Conservation (phyloP, 2,888 invertebrate species). For the Alcis repandata region DNA sequence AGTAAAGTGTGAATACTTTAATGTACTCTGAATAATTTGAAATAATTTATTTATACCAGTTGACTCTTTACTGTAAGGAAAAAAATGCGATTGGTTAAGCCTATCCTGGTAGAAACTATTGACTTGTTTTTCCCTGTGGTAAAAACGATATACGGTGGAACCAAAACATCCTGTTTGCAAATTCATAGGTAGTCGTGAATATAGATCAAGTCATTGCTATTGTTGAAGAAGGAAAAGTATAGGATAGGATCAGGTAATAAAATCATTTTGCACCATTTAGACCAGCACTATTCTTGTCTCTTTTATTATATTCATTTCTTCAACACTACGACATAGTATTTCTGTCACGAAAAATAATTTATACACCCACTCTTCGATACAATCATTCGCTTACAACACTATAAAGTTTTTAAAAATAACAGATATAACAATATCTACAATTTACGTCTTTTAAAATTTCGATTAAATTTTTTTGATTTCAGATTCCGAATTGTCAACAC, state of each 20-base stretch:
- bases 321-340: constrained; percentile 65
- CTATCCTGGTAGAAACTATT: too few relatives aligned
- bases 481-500: constrained; percentile 36
- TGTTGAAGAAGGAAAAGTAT: constrained; percentile 49
- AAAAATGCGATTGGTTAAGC: not conserved
- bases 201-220: constrained; percentile 57
- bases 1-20: not conserved
- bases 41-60: not conserved
- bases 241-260: constrained; percentile 57
- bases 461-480: constrained; percentile 18
- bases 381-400: constrained; percentile 64
- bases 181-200: too few relatives aligned
- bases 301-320: constrained; percentile 64
- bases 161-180: too few relatives aligned
- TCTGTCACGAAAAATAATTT: constrained; percentile 69
- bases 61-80: not conserved
- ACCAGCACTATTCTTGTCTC: constrained; percentile 68
- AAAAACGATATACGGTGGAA: not conserved
- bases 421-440: constrained; percentile 60
- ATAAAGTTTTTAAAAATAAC: constrained; percentile 70
- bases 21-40: too few relatives aligned
- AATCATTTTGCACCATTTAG: constrained; percentile 78
- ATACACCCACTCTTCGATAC: constrained; percentile 59
- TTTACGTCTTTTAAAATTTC: constrained; percentile 63
- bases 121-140: too few relatives aligned